Percentiles rank a stretch among this genome's conserved stretches.
phyloP scores from a whole-genome alignment of 2,888 invertebrate species.

The Acleris cristana region DNA sequence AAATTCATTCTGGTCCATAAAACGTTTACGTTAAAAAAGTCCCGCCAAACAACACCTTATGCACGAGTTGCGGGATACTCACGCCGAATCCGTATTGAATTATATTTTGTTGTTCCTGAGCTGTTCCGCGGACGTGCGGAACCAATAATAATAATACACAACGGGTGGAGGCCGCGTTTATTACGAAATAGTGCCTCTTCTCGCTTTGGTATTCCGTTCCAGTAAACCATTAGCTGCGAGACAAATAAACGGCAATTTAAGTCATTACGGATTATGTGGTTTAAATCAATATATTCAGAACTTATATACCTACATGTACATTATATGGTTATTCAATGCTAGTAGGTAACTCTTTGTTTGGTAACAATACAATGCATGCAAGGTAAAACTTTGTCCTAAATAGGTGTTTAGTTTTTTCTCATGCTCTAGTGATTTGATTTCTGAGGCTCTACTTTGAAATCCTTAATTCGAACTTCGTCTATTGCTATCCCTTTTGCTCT shows the following conservation, averaged over 20 bases:
- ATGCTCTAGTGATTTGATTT: too few relatives aligned
- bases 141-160: constrained; percentile 28
- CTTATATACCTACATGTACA: not conserved
- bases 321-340: too few relatives aligned
- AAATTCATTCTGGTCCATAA: too few relatives aligned
- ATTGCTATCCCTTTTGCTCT: too few relatives aligned
- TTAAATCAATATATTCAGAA: not conserved
- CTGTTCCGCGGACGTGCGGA: constrained; percentile 26
- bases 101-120: constrained; percentile 21
- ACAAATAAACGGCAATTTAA: constrained; percentile 6
- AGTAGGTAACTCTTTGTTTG: too few relatives aligned
- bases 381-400: too few relatives aligned
- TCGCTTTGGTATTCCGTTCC: constrained; percentile 17
- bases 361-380: too few relatives aligned
- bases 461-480: too few relatives aligned
- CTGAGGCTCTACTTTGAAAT: too few relatives aligned
- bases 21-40: not conserved
- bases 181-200: constrained; percentile 23
- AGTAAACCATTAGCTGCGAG: constrained; percentile 11
- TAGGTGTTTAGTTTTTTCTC: too few relatives aligned
- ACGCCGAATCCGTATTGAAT: constrained; percentile 23
- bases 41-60: not conserved
- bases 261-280: constrained; percentile 8
- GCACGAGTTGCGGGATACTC: constrained; percentile 3
- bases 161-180: constrained; percentile 21